Conservation (phyloP, 2,888 invertebrate species). For the Drosophila monieri region DNA sequence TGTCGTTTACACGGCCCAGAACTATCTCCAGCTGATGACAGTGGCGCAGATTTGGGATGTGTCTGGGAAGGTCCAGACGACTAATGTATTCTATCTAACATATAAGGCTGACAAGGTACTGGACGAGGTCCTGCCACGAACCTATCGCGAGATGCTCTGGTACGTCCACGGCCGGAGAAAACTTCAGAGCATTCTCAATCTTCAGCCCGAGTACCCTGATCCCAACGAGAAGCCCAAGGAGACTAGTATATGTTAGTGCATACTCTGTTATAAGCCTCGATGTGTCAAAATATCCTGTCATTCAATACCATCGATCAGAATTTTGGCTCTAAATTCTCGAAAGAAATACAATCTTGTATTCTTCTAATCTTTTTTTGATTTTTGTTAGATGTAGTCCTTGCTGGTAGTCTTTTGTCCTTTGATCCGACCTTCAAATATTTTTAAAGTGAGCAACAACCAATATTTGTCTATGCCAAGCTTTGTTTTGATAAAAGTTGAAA, state of each 20-base stretch:
- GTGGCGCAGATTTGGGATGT: slow-evolving; percentile 87
- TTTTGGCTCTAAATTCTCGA: too few species aligned
- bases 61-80: slow-evolving; percentile 83
- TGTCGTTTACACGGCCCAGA: slow-evolving; percentile 85
- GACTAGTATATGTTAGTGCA: not conserved
- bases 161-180: slow-evolving; percentile 85
- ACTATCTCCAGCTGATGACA: slow-evolving; percentile 87
- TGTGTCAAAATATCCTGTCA: not conserved
- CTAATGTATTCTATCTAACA: slow-evolving; percentile 89
- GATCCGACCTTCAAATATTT: too few species aligned
- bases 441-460: too few species aligned
- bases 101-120: slow-evolving; percentile 85
- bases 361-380: too few species aligned
- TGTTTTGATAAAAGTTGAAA: too few species aligned
- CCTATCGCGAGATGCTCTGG: slow-evolving; percentile 88
- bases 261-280: not conserved
- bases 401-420: too few species aligned
- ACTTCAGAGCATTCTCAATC: slow-evolving; percentile 77
- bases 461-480: too few species aligned
- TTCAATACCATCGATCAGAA: not conserved
- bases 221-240: not conserved
- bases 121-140: slow-evolving; percentile 86
- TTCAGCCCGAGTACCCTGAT: slow-evolving; percentile 39
- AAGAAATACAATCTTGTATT: too few species aligned
- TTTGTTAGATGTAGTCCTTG: too few species aligned